Evolutionary conservation across 1,140 invertebrate genomes (phyloP), one percentile per base, ranked within the genome.

Genomic region (Plutomurus gul): DNA sequence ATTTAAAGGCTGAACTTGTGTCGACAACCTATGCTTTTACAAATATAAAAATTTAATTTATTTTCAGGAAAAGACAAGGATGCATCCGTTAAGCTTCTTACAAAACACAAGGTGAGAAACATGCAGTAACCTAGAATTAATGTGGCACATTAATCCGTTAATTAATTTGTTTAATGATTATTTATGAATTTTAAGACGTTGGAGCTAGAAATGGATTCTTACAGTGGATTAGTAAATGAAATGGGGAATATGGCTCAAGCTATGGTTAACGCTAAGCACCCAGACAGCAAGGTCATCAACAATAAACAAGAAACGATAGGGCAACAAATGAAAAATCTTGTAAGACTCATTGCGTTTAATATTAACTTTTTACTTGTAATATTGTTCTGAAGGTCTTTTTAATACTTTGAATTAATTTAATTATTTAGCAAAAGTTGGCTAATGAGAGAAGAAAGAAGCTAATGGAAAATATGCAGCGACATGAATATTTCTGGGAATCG

Each of bases 171-270:
- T 36, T 10, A 70, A 46, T 39, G 7, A 18, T 71, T 80, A 56
- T 43, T 65, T 27, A 70, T 43, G 33, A 75, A 40, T 73, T 77
- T 79, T 84, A 83, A 94, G 92, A 92, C 94, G 30, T 88, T 97
- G 43, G 95, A 98, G 85, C 88, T 97, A 25, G 96, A 98, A 87
- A 87, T 98, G 79, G 96, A 98, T 85, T 96, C 95, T 3, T 98
- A 98, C 87, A 92, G 92, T 82, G 94, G 94, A 18, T 95, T 98
- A 60, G 93, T 97, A 4, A 91, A 91, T 16, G 95, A 97, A 89
- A 96, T 98, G 93, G 94, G 94, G 16, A 93, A 94, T 85, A 92
- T 91, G 74, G 95, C 94, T 4, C 89, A 91, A 46, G 87, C 91
- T 16, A 93, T 98, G 91, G 91, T 96, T 56, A 87, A 88, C 47